Evolutionary conservation across 2,888 invertebrate species (phyloP).

Genomic region (Plagiodera versicolora): DNA sequence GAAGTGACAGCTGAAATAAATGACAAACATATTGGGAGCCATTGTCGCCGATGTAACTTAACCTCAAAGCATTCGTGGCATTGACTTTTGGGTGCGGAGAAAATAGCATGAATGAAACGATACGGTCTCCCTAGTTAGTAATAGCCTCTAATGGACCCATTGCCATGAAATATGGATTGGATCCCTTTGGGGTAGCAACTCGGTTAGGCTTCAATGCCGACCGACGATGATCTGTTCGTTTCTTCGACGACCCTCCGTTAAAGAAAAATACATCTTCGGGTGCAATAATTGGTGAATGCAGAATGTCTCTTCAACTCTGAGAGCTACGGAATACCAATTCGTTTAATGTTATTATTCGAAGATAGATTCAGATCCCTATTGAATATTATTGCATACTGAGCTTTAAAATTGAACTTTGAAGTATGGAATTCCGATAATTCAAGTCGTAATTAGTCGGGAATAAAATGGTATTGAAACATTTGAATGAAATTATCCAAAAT

Average conservation of each 20-base stretch:
- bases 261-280: background rate
- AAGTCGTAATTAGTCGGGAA: no score
- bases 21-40: slow-evolving; percentile 49
- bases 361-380: no score
- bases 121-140: slow-evolving; percentile 46
- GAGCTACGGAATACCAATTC: no score
- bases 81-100: slow-evolving; percentile 39
- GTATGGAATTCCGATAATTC: no score
- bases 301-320: slow-evolving; percentile 7
- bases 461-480: no score
- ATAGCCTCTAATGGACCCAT: slow-evolving; percentile 53
- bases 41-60: slow-evolving; percentile 49
- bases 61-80: slow-evolving; percentile 47
- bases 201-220: slow-evolving; percentile 33
- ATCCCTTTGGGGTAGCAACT: slow-evolving; percentile 44
- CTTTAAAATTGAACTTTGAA: no score
- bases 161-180: slow-evolving; percentile 52
- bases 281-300: background rate
- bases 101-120: slow-evolving; percentile 40
- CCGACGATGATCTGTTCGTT: slow-evolving; percentile 19
- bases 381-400: no score
- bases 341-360: no score
- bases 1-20: slow-evolving; percentile 47
- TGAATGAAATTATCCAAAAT: no score
- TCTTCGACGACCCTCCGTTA: slow-evolving; percentile 3